phyloP scores from a whole-genome alignment of 2,888 invertebrate genomes.

The Drosophila mettleri region DNA sequence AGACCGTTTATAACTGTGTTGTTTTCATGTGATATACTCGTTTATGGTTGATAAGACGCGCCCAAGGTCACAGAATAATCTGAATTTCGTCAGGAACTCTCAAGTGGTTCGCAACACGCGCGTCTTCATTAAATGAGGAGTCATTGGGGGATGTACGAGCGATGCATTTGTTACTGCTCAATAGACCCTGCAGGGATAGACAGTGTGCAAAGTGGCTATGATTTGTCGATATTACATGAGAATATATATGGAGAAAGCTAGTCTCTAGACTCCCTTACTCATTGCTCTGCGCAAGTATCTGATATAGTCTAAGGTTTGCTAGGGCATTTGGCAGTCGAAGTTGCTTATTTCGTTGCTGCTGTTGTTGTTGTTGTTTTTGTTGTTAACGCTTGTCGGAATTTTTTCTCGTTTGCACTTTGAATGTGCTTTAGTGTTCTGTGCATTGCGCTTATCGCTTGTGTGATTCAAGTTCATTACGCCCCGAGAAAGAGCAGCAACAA shows the following conservation, averaged over 20 bases:
- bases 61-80: conserved; percentile 16
- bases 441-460: conserved; percentile 38
- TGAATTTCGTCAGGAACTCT: conserved; percentile 4
- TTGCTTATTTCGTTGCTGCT: no score
- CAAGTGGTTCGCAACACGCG: conserved; percentile 4
- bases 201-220: no score
- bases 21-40: neutral
- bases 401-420: conserved; percentile 18
- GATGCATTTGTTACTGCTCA: conserved; percentile 23
- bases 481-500: conserved; percentile 8
- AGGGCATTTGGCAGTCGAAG: neutral
- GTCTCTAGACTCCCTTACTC: no score
- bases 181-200: neutral
- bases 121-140: conserved; percentile 4
- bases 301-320: no score
- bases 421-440: conserved; percentile 3
- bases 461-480: conserved; percentile 48
- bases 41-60: conserved; percentile 4
- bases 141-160: conserved; percentile 17
- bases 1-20: conserved; percentile 1
- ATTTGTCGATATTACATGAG: no score
- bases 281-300: no score
- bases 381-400: conserved; percentile 28
- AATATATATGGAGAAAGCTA: no score
- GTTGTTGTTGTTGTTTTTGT: conserved; percentile 4